Percentiles rank a stretch among this genome's conserved stretches.
Evolutionary conservation across 1,140 invertebrate species (phyloP).

Genomic region (Monochamus saltuarius): DNA sequence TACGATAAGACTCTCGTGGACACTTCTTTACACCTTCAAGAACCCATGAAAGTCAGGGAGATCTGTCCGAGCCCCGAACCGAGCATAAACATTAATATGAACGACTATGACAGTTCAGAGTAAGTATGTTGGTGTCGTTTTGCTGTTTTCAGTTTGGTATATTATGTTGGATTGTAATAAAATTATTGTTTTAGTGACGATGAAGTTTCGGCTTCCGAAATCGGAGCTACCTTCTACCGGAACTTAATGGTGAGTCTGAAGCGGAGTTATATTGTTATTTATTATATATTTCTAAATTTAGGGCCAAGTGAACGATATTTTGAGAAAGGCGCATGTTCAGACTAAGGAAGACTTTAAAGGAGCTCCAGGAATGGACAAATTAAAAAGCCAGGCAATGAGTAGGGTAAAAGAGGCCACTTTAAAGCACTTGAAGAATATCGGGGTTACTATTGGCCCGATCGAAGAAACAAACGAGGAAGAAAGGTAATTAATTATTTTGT

Average conservation of each 20-base stretch:
- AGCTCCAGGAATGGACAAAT: constrained; percentile 27
- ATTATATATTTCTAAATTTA: constrained; percentile 22
- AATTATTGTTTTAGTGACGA: constrained; percentile 52
- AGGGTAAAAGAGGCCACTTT: constrained; percentile 55
- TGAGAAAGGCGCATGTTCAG: constrained; percentile 50
- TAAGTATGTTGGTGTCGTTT: constrained; percentile 30
- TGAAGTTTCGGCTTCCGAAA: constrained; percentile 57
- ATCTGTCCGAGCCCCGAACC: constrained; percentile 59
- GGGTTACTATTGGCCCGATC: constrained; percentile 50
- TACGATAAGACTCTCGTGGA: constrained; percentile 50
- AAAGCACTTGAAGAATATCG: constrained; percentile 55
- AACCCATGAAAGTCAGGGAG: constrained; percentile 57
- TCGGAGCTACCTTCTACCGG: constrained; percentile 68
- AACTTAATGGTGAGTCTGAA: constrained; percentile 60
- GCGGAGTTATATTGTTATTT: constrained; percentile 4
- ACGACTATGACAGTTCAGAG: constrained; percentile 60
- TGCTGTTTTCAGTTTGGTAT: too few species aligned
- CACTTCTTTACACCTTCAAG: constrained; percentile 57
- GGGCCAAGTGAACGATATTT: constrained; percentile 57
- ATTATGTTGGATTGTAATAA: too few species aligned
- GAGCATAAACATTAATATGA: constrained; percentile 62
- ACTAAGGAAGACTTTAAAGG: constrained; percentile 27
- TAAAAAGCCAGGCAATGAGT: constrained; percentile 46
- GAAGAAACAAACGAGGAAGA: constrained; percentile 25
- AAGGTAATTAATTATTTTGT: constrained; percentile 9